These are phyloP conservation scores for Acanthosoma haemorrhoidale DNA, from an alignment of 2,888 invertebrate species.

Conservation along the genomic window DNA sequence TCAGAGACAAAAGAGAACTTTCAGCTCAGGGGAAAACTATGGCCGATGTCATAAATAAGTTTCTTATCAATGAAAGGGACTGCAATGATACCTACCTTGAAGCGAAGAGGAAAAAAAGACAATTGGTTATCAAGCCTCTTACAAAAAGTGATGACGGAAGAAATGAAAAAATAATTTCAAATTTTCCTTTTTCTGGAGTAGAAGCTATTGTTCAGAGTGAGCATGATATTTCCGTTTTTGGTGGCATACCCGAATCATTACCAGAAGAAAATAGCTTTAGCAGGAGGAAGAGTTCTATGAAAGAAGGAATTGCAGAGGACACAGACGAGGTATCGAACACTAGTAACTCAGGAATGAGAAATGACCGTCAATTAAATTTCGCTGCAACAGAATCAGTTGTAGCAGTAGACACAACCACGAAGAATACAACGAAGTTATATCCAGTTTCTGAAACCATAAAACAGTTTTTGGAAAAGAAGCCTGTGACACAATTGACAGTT, in stretches of 20 bases:
- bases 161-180: background rate
- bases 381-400: background rate
- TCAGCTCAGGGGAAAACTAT: background rate
- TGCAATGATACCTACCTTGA: background rate
- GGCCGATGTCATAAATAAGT: background rate
- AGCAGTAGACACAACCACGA: background rate
- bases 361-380: no score
- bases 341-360: no score
- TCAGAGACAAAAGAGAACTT: background rate
- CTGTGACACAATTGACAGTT: background rate
- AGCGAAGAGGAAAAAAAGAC: background rate
- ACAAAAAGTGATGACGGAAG: background rate
- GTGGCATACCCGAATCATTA: background rate
- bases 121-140: background rate
- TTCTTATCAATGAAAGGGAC: background rate
- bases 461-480: background rate
- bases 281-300: background rate
- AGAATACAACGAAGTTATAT: background rate
- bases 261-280: background rate
- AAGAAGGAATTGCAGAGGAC: background rate
- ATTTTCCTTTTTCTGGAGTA: background rate
- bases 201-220: background rate
- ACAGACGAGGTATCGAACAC: no score
- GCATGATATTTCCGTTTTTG: background rate
- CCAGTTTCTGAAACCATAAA: background rate